Base-by-base conservation (phyloP, 1,140 invertebrate genomes). In the Drosophila ohnishii region DNA sequence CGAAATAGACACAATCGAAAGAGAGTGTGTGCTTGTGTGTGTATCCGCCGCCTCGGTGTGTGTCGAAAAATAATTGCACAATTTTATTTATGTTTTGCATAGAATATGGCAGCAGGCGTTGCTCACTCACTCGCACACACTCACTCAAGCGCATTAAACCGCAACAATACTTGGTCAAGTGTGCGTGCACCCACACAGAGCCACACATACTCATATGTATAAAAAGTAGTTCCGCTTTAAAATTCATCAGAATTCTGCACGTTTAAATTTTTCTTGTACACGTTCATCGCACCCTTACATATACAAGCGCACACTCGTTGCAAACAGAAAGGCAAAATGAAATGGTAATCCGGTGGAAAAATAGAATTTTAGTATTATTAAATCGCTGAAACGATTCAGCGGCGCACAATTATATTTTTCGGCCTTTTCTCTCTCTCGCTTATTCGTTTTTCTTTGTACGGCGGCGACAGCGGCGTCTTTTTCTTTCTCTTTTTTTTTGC, bases 231-330 rank as follows among this genome's bases (percentile, higher is more conserved):
- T 83, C 72, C 76, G 72, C 80, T 84, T 84, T 84, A 80, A 84
- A 85, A 76, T 73, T 85, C 66, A 85, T 75, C 59, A 62, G 79
- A 85, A 86, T 81, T 85, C 78, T 75, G 81, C 81, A 84, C 81
- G 81, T 84, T 85, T 80, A 77, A 85, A 80, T 84, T 84, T 78
- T 84, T 84, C 72, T 75, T 84, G 80, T 83, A 84, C 80, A 84
- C 80, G 80, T 84, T 84, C 79, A 83, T 84, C 71, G 80, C 80
- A 50, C 60, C 75, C 80, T 53, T 65, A 64, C 79, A 70, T 63
- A 61, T 57, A 62, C 59, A 78, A 57, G 59, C 61, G 51, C 63
- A 62, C 50, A 67, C 64, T 84, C 55, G 50, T 85, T 58, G 73
- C 70, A 85, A 84, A 69, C 75, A 72, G 70, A 64, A 65, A 67